Conservation (phyloP, 2,888 invertebrate species). For the Dynastes maya region DNA sequence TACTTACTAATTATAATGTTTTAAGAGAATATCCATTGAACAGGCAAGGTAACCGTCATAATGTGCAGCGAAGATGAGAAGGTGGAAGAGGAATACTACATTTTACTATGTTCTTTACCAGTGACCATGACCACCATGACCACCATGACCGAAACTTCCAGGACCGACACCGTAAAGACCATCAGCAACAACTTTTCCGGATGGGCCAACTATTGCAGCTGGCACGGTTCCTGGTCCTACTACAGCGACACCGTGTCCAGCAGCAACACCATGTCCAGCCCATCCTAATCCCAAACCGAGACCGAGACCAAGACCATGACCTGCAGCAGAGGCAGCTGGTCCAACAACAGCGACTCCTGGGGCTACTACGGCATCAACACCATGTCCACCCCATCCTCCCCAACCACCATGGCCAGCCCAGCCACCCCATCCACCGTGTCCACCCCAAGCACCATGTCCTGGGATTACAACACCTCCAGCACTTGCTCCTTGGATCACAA, state of each 20-base stretch:
- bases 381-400: slow-evolving; percentile 52
- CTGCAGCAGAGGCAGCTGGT: slow-evolving; percentile 50
- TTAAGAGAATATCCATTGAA: slow-evolving; percentile 31
- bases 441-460: slow-evolving; percentile 53
- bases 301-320: slow-evolving; percentile 52
- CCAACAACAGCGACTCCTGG: slow-evolving; percentile 55
- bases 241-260: slow-evolving; percentile 62
- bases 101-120: slow-evolving; percentile 53
- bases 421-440: slow-evolving; percentile 50
- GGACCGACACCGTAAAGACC: slow-evolving; percentile 61
- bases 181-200: slow-evolving; percentile 61
- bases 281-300: slow-evolving; percentile 50
- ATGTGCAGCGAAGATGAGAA: slow-evolving; percentile 2
- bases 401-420: slow-evolving; percentile 40
- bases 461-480: slow-evolving; percentile 52
- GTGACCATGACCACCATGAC: slow-evolving; percentile 55
- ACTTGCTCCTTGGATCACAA: slow-evolving; percentile 54
- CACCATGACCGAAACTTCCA: slow-evolving; percentile 54
- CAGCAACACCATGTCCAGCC: slow-evolving; percentile 52
- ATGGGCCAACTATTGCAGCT: slow-evolving; percentile 61
- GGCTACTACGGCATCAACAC: slow-evolving; percentile 51
- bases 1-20: slow-evolving; percentile 9
- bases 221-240: slow-evolving; percentile 63
- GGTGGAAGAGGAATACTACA: not conserved
- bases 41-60: slow-evolving; percentile 36